phyloP scores from a whole-genome alignment of 2,888 invertebrate species.

The Andricus quercusramuli region DNA sequence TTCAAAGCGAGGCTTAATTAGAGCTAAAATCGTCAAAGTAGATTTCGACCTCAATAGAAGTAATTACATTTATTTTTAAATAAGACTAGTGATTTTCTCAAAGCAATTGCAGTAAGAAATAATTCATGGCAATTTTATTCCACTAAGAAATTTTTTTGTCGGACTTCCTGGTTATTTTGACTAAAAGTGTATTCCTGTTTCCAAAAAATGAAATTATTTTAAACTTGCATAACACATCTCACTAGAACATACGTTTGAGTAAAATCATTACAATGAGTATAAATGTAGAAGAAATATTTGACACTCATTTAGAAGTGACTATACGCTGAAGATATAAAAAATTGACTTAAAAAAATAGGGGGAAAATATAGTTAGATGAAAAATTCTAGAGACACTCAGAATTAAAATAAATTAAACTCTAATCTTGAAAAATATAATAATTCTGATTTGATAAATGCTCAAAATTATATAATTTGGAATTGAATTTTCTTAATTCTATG shows the following conservation, averaged over 20 bases:
- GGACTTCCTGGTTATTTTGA: background rate
- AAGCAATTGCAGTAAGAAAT: constrained; percentile 6
- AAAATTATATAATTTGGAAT: no score
- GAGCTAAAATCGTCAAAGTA: constrained; percentile 16
- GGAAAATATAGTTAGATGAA: no score
- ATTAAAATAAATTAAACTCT: no score
- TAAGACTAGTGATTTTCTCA: constrained; percentile 12
- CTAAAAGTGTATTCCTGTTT: background rate
- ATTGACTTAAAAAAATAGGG: no score
- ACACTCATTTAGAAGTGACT: background rate
- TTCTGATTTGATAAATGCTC: no score
- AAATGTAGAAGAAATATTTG: background rate
- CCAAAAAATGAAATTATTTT: background rate
- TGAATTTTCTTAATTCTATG: no score
- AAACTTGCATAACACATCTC: background rate
- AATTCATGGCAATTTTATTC: background rate
- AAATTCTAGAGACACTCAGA: no score
- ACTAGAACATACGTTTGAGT: background rate
- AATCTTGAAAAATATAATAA: no score
- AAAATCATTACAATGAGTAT: background rate
- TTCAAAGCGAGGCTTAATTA: constrained; percentile 17
- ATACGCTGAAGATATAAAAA: no score
- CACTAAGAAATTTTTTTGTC: background rate
- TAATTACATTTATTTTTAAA: constrained; percentile 39
- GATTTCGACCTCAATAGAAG: background rate